Evolutionary conservation across 2,797 vertebrate genomes (phyloP), one percentile per base, ranked within the genome.

Genomic region (Naso thynnoides): DNA sequence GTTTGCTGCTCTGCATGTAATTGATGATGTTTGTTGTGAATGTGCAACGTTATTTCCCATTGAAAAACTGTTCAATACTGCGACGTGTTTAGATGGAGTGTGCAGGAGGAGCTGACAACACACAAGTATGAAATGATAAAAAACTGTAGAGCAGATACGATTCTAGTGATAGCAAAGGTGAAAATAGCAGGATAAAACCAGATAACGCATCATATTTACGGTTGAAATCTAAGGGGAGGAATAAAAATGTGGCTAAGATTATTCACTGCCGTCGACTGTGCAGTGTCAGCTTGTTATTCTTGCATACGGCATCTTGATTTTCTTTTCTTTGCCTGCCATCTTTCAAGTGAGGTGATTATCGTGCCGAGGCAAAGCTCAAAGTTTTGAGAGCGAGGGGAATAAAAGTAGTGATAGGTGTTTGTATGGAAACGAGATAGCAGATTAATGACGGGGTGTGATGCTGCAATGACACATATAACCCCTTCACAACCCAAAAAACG

Each of bases 271-370:
- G 8, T 67, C 57, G 68, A 82, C 73, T 71, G 69, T 82, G 83
- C 87, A 67, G 77, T 70, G 89, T 89, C 90, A 90, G 87, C 89
- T 86, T 86, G 85, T 85, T 91, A 90, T 86, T 88, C 61, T 63
- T 84, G 86, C 79, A 86, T 76, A 78, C 65, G 73, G 65, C 78
- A 79, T 68, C 73, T 81, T 82, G 76, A 78, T 85, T 81, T 81
- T 57, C 64, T 73, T 45, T 75, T 69, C 59, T 79, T 65, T 62
- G 52, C 75, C 49, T 57, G 72, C 68, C 72, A 64, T 83, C 67
- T 78, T 81, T 85, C 71, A 84, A 79, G 81, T 24, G 70, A 69
- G 58, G 68, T 81, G 70, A 87, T 90, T 87, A 89, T 86, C 55
- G 62, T 82, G 68, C 69, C 79, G 64, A 72, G 77, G 65, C 60